A percentile compares a stretch with the other conserved stretches of the same genome.
phyloP scores from a whole-genome alignment of 2,888 invertebrate genomes.

The Adelognathus sp. region DNA sequence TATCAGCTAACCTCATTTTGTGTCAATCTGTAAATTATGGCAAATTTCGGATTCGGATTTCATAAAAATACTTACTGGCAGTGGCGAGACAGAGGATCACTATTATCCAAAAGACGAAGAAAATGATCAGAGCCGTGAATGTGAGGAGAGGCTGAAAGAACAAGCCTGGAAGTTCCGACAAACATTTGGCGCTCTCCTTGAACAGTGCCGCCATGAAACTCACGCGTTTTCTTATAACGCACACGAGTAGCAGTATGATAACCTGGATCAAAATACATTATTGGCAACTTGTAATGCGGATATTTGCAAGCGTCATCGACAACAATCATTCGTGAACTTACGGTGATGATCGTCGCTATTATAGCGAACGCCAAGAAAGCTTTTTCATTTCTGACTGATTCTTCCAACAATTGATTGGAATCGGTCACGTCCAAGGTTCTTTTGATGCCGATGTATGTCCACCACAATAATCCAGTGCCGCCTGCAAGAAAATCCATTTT shows the following conservation, averaged over 20 bases:
- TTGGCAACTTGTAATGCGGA: background rate
- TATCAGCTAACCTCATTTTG: too few relatives aligned
- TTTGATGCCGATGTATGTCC: slow-evolving; percentile 91
- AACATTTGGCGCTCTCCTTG: slow-evolving; percentile 94
- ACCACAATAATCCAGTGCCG: slow-evolving; percentile 93
- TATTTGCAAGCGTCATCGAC: background rate
- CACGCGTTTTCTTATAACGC: slow-evolving; percentile 90
- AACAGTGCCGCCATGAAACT: slow-evolving; percentile 92
- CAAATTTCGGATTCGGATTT: too few relatives aligned
- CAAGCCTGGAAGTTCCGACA: slow-evolving; percentile 91
- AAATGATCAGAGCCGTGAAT: slow-evolving; percentile 88
- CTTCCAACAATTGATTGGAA: slow-evolving; percentile 84
- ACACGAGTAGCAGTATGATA: slow-evolving; percentile 88
- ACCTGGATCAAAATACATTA: slow-evolving; percentile 82
- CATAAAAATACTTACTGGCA: slow-evolving; percentile 89
- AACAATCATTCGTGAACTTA: slow-evolving; percentile 82
- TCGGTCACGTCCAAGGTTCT: slow-evolving; percentile 84
- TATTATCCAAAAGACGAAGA: slow-evolving; percentile 93
- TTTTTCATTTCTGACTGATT: slow-evolving; percentile 92
- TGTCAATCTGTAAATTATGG: too few relatives aligned
- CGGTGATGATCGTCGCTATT: slow-evolving; percentile 93
- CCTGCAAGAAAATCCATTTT: slow-evolving; percentile 68
- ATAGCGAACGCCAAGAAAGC: slow-evolving; percentile 93
- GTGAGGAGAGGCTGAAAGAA: slow-evolving; percentile 93
- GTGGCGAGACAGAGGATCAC: slow-evolving; percentile 94